Percentiles rank a stretch among this genome's conserved stretches.
Conservation (phyloP, 2,113 vertebrate species). For the Laterallus jamaicensis region DNA sequence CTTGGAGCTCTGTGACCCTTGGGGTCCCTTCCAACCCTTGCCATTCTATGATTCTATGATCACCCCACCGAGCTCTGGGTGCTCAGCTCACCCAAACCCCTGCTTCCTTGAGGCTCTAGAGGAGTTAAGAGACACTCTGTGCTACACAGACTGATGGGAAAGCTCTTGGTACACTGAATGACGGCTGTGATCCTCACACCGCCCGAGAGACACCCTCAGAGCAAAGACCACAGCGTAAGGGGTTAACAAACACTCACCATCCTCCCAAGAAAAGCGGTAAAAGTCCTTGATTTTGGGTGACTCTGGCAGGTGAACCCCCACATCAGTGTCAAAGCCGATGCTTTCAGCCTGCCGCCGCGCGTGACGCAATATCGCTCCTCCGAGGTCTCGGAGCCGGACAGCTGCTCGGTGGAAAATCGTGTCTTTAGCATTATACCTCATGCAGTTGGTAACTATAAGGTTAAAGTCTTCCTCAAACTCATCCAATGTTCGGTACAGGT, state of each 20-base stretch:
- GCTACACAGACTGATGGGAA: neutral
- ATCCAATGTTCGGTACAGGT: slow-evolving; percentile 88
- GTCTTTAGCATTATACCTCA: slow-evolving; percentile 96
- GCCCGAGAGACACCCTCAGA: neutral
- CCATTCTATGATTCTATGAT: too few species aligned
- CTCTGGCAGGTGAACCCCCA: slow-evolving; percentile 90
- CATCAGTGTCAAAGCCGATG: slow-evolving; percentile 89
- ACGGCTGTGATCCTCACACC: neutral
- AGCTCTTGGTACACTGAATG: rapidly evolving
- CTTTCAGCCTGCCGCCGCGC: slow-evolving; percentile 91
- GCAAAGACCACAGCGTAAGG: neutral
- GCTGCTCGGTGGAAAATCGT: slow-evolving; percentile 95
- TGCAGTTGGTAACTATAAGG: slow-evolving; percentile 97
- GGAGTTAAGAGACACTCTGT: neutral
- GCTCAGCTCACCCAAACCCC: neutral
- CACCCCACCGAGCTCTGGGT: neutral
- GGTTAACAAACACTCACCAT: slow-evolving; percentile 78
- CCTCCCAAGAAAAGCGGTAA: slow-evolving; percentile 96
- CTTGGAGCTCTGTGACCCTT: neutral
- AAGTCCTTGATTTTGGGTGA: slow-evolving; percentile 91
- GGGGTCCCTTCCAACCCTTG: too few species aligned
- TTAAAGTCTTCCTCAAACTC: slow-evolving; percentile 97
- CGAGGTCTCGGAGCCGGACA: slow-evolving; percentile 89
- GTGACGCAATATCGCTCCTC: slow-evolving; percentile 90
- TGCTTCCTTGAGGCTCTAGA: neutral